phyloP scores from a whole-genome alignment of 2,797 vertebrate species.

The Microctenopoma lineatum region DNA sequence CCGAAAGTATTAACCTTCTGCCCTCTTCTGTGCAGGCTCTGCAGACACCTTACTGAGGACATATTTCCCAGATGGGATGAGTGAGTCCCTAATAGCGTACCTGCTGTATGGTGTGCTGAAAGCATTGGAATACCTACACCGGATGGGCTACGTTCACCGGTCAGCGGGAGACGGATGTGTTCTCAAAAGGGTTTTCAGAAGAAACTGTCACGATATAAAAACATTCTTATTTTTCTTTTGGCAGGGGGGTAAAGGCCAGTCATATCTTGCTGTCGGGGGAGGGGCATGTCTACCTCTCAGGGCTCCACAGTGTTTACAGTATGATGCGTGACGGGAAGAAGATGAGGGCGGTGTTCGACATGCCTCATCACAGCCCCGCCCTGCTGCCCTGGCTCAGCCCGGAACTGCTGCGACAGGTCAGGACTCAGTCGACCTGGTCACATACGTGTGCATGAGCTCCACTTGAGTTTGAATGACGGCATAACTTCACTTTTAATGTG shows the following conservation, averaged over 20 bases:
- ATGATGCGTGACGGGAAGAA: slow-evolving; percentile 93
- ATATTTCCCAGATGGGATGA: slow-evolving; percentile 97
- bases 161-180: slow-evolving; percentile 55
- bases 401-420: slow-evolving; percentile 96
- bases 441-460: background rate
- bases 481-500: background rate
- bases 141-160: slow-evolving; percentile 97
- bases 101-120: slow-evolving; percentile 92
- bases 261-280: slow-evolving; percentile 96
- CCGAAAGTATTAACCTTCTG: background rate
- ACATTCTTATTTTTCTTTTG: background rate
- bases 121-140: slow-evolving; percentile 94
- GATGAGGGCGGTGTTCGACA: slow-evolving; percentile 91
- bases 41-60: slow-evolving; percentile 91
- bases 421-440: slow-evolving; percentile 19
- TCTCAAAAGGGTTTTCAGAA: background rate
- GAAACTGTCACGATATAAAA: background rate
- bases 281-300: slow-evolving; percentile 94
- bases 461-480: too few relatives aligned
- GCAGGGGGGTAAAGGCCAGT: slow-evolving; percentile 96
- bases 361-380: slow-evolving; percentile 93
- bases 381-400: slow-evolving; percentile 98
- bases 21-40: slow-evolving; percentile 83
- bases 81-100: slow-evolving; percentile 93
- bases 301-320: slow-evolving; percentile 92